Evolutionary conservation across 1,140 invertebrate genomes (phyloP).

Genomic region (Drosophila novamexicana): DNA sequence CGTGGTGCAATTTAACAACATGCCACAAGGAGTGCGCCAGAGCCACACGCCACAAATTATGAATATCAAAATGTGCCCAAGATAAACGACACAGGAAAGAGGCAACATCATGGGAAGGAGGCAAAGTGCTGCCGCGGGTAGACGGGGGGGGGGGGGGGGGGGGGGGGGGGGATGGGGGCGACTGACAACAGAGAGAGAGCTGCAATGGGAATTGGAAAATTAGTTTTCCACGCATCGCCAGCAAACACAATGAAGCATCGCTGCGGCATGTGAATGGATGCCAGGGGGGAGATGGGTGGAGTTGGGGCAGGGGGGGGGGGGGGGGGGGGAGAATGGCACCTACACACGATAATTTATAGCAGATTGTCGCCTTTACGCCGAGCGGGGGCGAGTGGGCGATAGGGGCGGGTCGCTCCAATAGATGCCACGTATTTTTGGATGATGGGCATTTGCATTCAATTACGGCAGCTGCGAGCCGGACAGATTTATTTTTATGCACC

Average conservation of each 20-base stretch:
- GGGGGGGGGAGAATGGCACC: slow-evolving; percentile 47
- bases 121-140: too few relatives aligned
- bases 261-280: background rate
- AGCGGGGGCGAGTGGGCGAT: background rate
- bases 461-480: slow-evolving; percentile 74
- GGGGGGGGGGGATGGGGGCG: background rate
- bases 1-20: slow-evolving; percentile 79
- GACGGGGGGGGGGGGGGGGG: background rate
- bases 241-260: slow-evolving; percentile 75
- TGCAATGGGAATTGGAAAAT: slow-evolving; percentile 55
- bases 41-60: slow-evolving; percentile 79
- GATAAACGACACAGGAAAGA: slow-evolving; percentile 71
- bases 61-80: slow-evolving; percentile 71
- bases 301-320: background rate
- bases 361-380: slow-evolving; percentile 69
- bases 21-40: slow-evolving; percentile 49
- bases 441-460: slow-evolving; percentile 81
- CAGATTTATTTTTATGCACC: slow-evolving; percentile 80
- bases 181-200: background rate
- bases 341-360: slow-evolving; percentile 82
- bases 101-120: background rate
- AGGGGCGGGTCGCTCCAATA: slow-evolving; percentile 33
- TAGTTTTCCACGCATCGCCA: slow-evolving; percentile 81
- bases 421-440: slow-evolving; percentile 72
- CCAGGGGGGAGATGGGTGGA: too few relatives aligned